Evolutionary conservation across 2,113 vertebrate species (phyloP).

Genomic region (Pterocles burchelli): DNA sequence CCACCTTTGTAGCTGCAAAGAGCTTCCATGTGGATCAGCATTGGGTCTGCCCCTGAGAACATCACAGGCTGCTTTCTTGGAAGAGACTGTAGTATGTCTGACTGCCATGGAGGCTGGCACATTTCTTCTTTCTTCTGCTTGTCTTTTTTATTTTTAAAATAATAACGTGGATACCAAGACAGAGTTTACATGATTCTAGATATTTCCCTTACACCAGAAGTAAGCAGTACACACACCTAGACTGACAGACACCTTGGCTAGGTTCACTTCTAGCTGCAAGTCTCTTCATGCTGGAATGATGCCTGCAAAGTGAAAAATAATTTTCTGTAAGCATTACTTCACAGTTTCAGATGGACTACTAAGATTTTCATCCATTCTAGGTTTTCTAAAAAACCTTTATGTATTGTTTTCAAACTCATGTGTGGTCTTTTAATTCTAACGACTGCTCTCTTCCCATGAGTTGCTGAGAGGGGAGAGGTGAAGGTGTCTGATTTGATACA

Average conservation of each 20-base stretch:
- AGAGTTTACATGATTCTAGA: not conserved
- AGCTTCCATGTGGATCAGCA: not conserved
- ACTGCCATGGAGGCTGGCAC: not conserved
- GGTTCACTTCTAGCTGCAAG: not conserved
- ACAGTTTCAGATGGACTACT: not conserved
- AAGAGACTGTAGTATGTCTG: not conserved
- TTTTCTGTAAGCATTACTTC: not conserved
- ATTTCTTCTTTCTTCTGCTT: not conserved
- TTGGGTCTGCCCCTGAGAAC: not conserved
- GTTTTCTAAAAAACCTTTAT: not conserved
- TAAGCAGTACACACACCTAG: not conserved
- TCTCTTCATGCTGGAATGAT: not conserved
- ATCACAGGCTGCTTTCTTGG: not conserved
- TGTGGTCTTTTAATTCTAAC: not conserved
- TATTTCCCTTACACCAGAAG: not conserved
- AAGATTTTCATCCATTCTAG: not conserved
- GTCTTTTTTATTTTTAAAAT: not conserved
- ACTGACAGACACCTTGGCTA: not conserved
- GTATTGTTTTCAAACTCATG: not conserved
- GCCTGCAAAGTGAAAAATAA: not conserved
- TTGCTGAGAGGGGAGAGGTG: not conserved
- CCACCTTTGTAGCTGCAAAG: not conserved
- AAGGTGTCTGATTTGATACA: not conserved
- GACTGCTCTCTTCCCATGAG: not conserved
- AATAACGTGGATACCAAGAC: not conserved